Conservation (phyloP, 2,797 vertebrate genomes). For the Sebastes cheni region DNA sequence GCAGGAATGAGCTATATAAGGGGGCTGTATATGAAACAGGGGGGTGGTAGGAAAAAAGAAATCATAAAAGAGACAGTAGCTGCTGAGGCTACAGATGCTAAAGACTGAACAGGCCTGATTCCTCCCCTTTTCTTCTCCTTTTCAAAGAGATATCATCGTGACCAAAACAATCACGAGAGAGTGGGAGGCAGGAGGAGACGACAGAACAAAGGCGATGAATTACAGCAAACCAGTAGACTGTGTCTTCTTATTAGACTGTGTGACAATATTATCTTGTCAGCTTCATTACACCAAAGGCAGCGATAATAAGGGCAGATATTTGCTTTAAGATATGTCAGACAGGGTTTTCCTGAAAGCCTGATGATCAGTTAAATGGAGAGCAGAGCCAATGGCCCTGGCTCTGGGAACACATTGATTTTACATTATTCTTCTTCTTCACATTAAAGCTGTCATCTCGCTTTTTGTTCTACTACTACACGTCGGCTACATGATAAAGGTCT, state of each 20-base stretch:
- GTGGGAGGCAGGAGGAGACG: constrained; percentile 42
- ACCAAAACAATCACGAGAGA: constrained; percentile 76
- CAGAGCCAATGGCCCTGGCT: constrained; percentile 13
- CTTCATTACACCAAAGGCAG: constrained; percentile 70
- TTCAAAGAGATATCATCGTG: constrained; percentile 80
- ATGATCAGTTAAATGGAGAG: constrained; percentile 59
- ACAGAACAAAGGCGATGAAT: constrained; percentile 71
- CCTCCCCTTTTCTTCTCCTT: constrained; percentile 60
- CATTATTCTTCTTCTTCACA: constrained; percentile 50
- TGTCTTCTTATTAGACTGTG: constrained; percentile 70
- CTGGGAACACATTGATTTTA: constrained; percentile 38
- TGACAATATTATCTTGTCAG: constrained; percentile 71
- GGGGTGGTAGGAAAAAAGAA: constrained; percentile 24
- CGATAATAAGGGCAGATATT: constrained; percentile 65
- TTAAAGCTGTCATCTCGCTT: constrained; percentile 64
- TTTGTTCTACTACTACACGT: constrained; percentile 49
- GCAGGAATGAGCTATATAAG: constrained; percentile 32
- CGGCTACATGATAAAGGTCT: constrained; percentile 47
- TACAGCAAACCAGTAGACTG: constrained; percentile 63
- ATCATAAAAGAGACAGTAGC: constrained; percentile 71
- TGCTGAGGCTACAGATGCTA: constrained; percentile 71
- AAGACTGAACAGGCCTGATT: constrained; percentile 71
- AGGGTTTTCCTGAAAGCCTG: constrained; percentile 48
- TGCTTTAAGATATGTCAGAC: constrained; percentile 64
- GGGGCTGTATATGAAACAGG: constrained; percentile 38